Evolutionary conservation across 2,797 vertebrate species (phyloP).

Genomic region (Florisuga fusca): DNA sequence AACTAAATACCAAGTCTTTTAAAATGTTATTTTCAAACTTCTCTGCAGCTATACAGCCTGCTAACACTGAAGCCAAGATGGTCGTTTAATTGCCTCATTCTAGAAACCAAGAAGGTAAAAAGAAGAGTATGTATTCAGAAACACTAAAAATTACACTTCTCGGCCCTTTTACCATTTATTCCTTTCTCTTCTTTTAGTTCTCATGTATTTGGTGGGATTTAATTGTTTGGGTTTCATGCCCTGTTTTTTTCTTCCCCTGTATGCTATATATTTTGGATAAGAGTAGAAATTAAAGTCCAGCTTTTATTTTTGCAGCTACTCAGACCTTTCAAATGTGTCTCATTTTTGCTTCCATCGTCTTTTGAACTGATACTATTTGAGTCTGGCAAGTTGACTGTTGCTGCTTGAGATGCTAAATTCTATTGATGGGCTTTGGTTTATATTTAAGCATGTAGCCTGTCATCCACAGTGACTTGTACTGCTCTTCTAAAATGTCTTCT

Average conservation of each 20-base stretch:
- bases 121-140: background rate
- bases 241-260: rapidly evolving
- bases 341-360: background rate
- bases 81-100: background rate
- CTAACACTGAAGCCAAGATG: background rate
- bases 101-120: background rate
- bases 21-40: background rate
- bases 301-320: background rate
- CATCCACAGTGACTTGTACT: background rate
- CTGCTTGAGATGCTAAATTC: background rate
- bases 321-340: background rate
- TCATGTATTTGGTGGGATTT: background rate
- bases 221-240: background rate
- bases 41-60: background rate
- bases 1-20: background rate
- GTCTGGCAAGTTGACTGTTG: background rate
- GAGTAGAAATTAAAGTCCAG: background rate
- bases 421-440: background rate
- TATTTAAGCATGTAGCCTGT: background rate
- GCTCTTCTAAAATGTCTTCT: background rate
- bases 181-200: background rate
- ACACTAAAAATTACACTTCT: background rate
- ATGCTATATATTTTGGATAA: background rate
- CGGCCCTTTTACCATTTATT: background rate
- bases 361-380: background rate